Evolutionary conservation across 2,888 invertebrate genomes (phyloP).

Genomic region (Apoda limacodes): DNA sequence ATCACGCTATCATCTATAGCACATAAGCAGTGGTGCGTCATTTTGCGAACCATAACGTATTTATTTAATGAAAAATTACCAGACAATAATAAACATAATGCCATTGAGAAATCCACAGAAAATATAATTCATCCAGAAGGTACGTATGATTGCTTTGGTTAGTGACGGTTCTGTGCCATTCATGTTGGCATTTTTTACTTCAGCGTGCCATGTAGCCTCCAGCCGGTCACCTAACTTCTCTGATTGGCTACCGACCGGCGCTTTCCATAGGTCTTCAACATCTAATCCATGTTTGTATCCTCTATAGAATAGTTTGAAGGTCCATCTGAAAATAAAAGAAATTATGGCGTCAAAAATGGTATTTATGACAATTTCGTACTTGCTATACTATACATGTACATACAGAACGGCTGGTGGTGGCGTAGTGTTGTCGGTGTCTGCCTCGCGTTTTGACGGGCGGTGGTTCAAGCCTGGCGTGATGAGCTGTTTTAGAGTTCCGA

Average conservation of each 20-base stretch:
- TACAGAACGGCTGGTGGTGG: too few relatives aligned
- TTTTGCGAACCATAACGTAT: too few relatives aligned
- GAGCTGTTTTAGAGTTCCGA: too few relatives aligned
- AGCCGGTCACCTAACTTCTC: constrained; percentile 74
- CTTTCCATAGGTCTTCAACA: constrained; percentile 74
- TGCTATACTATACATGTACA: too few relatives aligned
- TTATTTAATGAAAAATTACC: constrained; percentile 58
- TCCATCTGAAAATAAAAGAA: constrained; percentile 72
- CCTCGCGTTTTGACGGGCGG: too few relatives aligned
- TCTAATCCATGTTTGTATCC: constrained; percentile 74
- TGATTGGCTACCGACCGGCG: constrained; percentile 72
- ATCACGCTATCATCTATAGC: too few relatives aligned
- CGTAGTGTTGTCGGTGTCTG: too few relatives aligned
- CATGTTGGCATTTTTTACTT: constrained; percentile 57
- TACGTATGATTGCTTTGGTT: constrained; percentile 67
- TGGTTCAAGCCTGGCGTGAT: too few relatives aligned
- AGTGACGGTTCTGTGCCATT: constrained; percentile 70
- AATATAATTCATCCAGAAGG: constrained; percentile 72
- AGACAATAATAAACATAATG: constrained; percentile 68
- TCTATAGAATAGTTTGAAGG: constrained; percentile 72
- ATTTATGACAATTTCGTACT: too few relatives aligned
- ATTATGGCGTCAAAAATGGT: too few relatives aligned
- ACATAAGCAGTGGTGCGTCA: too few relatives aligned
- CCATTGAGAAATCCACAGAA: constrained; percentile 70
- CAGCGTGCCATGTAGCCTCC: constrained; percentile 74